Evolutionary conservation across 2,797 vertebrate species (phyloP), one percentile per base, ranked within the genome.

Genomic region (Crypturellus tataupa): DNA sequence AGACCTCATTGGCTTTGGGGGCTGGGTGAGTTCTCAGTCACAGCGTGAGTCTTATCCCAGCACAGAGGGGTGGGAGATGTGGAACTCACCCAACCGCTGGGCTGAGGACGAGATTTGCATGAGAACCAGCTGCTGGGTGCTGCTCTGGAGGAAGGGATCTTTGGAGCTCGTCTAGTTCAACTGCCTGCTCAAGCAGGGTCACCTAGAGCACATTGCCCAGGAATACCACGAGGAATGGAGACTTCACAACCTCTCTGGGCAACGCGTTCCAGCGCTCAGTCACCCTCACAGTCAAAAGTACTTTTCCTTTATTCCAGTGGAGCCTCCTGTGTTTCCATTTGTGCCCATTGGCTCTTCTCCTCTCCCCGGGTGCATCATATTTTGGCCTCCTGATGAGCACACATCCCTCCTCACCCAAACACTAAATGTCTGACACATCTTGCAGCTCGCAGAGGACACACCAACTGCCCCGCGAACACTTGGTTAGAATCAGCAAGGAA

Each of bases 1-100:
- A 27, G 37, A 53, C 33, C 27, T 69, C 29, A 25, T 83, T 21
- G 25, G 56, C 37, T 85, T 56, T 78, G 39, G 46, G 17, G 25
- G 17, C 40, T 69, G 37, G 12, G 25, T 29, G 40, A 72, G 17
- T 16, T 60, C 40, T 12, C 29, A 80, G 56, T 58, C 29, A 70
- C 39, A 1, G n/a, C 53, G 12, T n/a, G 62, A 25, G 20, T 58
- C 42, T 29, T 25, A 24, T 44, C 37, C 42, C 31, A 47, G 53
- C 20, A 44, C 24, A 31, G 47, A 19, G 19, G 31, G 33, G 10
- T 64, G 73, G 24, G 81, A 63, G n/a, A 31, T 3, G 5, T 70
- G 46, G 65, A 56, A 1, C 9, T 4, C 15, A 9, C 10, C 11
- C 5, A 4, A 1, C 1, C 1, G 23, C 58, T 62, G 71, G 19